These are phyloP conservation scores for Camponotus floridanus DNA, from an alignment of 1,140 invertebrate genomes.

Conservation along the genomic window DNA sequence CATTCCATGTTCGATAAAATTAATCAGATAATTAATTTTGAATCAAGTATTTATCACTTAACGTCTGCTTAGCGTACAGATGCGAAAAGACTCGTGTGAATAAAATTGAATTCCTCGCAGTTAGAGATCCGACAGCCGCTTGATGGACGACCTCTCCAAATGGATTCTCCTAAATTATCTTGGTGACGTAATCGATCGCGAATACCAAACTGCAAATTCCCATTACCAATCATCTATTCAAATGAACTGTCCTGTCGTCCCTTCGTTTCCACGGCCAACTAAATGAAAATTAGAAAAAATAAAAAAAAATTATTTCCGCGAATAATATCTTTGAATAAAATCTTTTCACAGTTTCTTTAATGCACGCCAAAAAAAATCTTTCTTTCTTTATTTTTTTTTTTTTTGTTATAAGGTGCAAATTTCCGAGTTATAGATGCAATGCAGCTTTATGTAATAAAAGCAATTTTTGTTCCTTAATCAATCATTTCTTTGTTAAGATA, in stretches of 20 bases:
- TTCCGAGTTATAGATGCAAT: neutral
- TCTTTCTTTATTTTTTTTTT: neutral
- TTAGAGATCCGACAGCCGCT: conserved; percentile 42
- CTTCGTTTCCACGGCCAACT: conserved; percentile 13
- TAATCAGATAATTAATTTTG: conserved; percentile 47
- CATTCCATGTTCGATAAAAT: conserved; percentile 18
- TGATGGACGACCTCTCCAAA: conserved; percentile 47
- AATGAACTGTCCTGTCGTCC: neutral
- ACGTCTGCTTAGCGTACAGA: conserved; percentile 1
- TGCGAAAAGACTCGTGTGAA: conserved; percentile 28
- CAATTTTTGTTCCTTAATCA: neutral
- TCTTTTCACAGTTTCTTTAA: conserved; percentile 8
- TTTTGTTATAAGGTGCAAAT: neutral
- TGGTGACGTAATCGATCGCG: conserved; percentile 42
- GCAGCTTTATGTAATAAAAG: neutral
- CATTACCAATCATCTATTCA: conserved; percentile 37
- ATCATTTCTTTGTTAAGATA: neutral
- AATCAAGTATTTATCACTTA: conserved; percentile 63
- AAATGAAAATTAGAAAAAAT: conserved; percentile 6
- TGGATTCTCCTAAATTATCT: conserved; percentile 30
- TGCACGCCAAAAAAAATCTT: neutral
- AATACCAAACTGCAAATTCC: conserved; percentile 34
- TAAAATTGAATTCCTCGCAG: conserved; percentile 50
- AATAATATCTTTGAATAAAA: neutral
- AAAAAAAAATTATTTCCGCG: conserved; percentile 30